Evolutionary conservation across 2,888 invertebrate species (phyloP).

Genomic region (Drosophila atroscutellata): DNA sequence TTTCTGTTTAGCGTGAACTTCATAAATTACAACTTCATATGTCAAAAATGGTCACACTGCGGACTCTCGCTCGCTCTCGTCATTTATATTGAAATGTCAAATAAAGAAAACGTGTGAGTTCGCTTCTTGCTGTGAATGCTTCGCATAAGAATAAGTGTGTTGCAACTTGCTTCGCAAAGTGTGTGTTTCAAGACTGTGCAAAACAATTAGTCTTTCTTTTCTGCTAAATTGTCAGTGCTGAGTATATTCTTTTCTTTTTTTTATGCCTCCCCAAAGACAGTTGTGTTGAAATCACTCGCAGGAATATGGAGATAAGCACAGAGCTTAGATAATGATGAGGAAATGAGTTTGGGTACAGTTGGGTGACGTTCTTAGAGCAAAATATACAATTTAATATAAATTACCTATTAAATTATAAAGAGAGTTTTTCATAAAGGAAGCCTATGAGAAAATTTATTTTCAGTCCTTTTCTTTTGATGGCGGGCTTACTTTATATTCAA

Average conservation of each 20-base stretch:
- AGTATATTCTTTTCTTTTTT: neutral
- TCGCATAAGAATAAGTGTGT: conserved; percentile 14
- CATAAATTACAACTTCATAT: conserved; percentile 78
- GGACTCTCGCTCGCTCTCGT: conserved; percentile 27
- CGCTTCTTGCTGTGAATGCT: conserved; percentile 3
- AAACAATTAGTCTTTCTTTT: conserved; percentile 30
- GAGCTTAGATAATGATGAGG: neutral
- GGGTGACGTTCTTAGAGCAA: neutral
- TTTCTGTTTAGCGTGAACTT: conserved; percentile 52
- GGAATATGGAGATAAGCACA: neutral
- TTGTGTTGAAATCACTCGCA: neutral
- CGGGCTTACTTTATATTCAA: neutral
- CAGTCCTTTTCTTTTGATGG: neutral
- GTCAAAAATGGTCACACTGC: conserved; percentile 64
- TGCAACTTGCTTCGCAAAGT: conserved; percentile 8
- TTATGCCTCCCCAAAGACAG: conserved; percentile 1
- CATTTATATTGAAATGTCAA: conserved; percentile 77
- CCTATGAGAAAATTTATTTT: neutral
- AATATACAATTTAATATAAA: neutral
- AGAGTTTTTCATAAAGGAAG: too few relatives aligned
- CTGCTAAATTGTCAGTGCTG: conserved; percentile 36
- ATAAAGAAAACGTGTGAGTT: conserved; percentile 60
- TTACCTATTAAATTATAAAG: too few relatives aligned
- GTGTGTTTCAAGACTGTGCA: conserved; percentile 16
- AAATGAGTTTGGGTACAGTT: neutral